Conservation (phyloP, 2,888 invertebrate species). For the Agrenia bidenticulata region DNA sequence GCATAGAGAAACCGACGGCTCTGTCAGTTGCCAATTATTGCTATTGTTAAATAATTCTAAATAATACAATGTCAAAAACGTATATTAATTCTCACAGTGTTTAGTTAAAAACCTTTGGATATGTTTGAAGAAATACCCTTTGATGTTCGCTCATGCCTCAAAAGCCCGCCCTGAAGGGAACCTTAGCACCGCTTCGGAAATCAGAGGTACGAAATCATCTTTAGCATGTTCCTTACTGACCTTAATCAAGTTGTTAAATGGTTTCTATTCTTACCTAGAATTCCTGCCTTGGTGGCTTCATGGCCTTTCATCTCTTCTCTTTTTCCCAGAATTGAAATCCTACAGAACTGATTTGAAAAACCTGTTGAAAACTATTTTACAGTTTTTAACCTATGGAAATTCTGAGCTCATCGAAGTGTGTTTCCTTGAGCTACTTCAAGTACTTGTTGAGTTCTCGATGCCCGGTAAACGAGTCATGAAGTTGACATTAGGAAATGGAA, state of each 20-base stretch:
- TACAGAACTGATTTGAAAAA: not conserved
- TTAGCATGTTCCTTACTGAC: no score
- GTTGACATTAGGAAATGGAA: not conserved
- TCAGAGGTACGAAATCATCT: not conserved
- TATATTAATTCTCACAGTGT: not conserved
- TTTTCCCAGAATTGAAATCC: not conserved
- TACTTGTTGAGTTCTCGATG: not conserved
- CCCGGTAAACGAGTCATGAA: not conserved
- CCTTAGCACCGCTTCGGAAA: conserved; percentile 4
- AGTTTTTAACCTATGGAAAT: conserved; percentile 8
- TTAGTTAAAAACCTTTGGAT: not conserved
- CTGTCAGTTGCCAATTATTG: no score
- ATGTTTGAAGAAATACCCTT: conserved; percentile 11
- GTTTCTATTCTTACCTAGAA: not conserved
- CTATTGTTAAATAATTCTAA: no score
- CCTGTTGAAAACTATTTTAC: not conserved
- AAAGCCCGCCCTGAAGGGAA: not conserved
- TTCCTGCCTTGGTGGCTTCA: conserved; percentile 15
- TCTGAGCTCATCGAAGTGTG: not conserved
- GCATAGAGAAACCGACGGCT: not conserved
- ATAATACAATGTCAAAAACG: no score
- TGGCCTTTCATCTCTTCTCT: not conserved
- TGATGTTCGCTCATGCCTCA: not conserved
- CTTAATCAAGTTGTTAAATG: not conserved
- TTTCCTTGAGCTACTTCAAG: conserved; percentile 1